These are phyloP conservation scores for Lamellibrachia columna DNA, from an alignment of 2,888 invertebrate species.

Conservation along the genomic window DNA sequence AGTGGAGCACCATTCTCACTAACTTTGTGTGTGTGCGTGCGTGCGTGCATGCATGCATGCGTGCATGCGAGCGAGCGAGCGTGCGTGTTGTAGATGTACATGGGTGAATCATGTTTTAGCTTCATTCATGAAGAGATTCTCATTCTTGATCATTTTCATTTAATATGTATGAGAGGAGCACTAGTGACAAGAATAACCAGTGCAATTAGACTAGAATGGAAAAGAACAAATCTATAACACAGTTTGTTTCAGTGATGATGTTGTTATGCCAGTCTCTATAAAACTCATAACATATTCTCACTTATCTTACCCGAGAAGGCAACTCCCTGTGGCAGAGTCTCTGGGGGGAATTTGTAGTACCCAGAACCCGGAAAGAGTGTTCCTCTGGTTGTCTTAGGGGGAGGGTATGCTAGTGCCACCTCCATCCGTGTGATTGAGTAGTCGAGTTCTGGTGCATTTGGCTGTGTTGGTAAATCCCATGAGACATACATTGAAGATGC, in stretches of 20 bases:
- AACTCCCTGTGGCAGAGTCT: constrained; percentile 59
- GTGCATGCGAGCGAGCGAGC: too few species aligned
- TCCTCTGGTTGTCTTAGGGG: constrained; percentile 56
- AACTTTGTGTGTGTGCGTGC: too few species aligned
- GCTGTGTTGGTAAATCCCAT: constrained; percentile 56
- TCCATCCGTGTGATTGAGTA: constrained; percentile 58
- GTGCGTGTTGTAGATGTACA: too few species aligned
- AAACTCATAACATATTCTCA: neutral
- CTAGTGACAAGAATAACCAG: too few species aligned
- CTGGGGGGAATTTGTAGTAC: constrained; percentile 59
- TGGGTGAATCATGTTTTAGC: too few species aligned
- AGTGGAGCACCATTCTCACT: too few species aligned
- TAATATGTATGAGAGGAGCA: too few species aligned
- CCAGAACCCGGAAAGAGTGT: constrained; percentile 62
- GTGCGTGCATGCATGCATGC: too few species aligned
- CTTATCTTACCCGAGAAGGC: constrained; percentile 58
- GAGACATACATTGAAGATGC: constrained; percentile 53
- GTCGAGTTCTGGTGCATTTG: constrained; percentile 59
- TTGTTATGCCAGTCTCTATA: neutral
- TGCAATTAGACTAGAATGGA: too few species aligned
- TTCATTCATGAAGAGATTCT: too few species aligned
- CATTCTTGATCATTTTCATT: too few species aligned
- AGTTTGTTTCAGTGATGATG: neutral
- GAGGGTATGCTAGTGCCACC: constrained; percentile 60
- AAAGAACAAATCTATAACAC: too few species aligned